Conservation (phyloP, 2,797 vertebrate genomes). For the Amblyopsis hoosieri region DNA sequence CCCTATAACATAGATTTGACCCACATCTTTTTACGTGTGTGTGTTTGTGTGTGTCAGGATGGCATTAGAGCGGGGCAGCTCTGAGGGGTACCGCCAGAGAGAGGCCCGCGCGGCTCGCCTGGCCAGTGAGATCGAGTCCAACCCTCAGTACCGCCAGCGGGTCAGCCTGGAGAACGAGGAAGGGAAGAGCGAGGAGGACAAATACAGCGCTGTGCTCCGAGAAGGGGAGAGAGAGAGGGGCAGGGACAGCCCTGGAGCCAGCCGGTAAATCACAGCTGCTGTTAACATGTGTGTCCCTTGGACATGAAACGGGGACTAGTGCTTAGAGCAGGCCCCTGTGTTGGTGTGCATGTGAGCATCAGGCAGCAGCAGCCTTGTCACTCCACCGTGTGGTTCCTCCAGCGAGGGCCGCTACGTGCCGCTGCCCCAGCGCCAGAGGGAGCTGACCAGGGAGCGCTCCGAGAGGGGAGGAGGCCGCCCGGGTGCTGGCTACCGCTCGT, state of each 20-base stretch:
- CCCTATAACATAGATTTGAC: too few species aligned
- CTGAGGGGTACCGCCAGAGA: constrained; percentile 85
- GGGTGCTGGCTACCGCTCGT: constrained; percentile 64
- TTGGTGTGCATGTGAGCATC: too few species aligned
- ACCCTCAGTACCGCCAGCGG: constrained; percentile 87
- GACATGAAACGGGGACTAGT: too few species aligned
- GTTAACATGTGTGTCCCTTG: too few species aligned
- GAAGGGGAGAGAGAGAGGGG: constrained; percentile 73
- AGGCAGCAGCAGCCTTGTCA: too few species aligned
- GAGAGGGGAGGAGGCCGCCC: constrained; percentile 54
- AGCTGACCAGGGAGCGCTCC: constrained; percentile 74
- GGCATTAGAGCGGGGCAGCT: constrained; percentile 86
- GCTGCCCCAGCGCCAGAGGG: constrained; percentile 88
- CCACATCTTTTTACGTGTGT: background rate
- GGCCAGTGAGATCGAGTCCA: constrained; percentile 90
- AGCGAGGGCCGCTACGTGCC: constrained; percentile 92
- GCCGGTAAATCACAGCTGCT: constrained; percentile 62
- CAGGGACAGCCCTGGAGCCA: constrained; percentile 77
- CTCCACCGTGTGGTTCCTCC: constrained; percentile 10
- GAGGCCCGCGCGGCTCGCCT: constrained; percentile 87
- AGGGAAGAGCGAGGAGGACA: constrained; percentile 88
- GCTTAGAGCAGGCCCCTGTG: too few species aligned
- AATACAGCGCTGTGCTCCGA: constrained; percentile 85
- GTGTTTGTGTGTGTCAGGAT: constrained; percentile 70
- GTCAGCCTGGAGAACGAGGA: constrained; percentile 89